These are phyloP conservation scores for Drosophila hydei DNA, from an alignment of 1,140 invertebrate species.

Conservation along the genomic window DNA sequence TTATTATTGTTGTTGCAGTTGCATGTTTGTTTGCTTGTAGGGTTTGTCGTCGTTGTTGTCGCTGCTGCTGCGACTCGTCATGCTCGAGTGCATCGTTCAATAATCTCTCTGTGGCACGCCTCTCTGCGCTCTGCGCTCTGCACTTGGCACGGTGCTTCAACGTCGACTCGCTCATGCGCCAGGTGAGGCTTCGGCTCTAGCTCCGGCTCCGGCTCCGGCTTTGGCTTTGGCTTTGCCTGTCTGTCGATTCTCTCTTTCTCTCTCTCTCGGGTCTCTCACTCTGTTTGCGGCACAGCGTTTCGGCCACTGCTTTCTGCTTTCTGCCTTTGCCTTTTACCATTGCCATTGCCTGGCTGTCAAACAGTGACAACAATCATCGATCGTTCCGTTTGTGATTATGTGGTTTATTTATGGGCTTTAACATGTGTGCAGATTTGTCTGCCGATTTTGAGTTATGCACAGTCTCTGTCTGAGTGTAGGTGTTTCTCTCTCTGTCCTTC, in stretches of 20 bases:
- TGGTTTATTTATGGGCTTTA: conserved; percentile 84
- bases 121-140: conserved; percentile 81
- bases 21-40: conserved; percentile 64
- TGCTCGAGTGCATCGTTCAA: conserved; percentile 82
- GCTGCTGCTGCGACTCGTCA: conserved; percentile 50
- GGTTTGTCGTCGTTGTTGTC: conserved; percentile 24
- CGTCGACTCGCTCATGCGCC: conserved; percentile 56
- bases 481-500: conserved; percentile 5
- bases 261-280: conserved; percentile 6
- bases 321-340: conserved; percentile 37
- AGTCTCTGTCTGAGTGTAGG: conserved; percentile 36
- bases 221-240: conserved; percentile 27
- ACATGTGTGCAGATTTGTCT: conserved; percentile 84
- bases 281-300: conserved; percentile 8
- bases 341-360: conserved; percentile 74
- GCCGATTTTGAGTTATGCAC: conserved; percentile 81
- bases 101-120: conserved; percentile 78
- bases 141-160: conserved; percentile 71
- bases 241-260: conserved; percentile 20
- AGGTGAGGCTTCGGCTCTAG: conserved; percentile 37
- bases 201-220: conserved; percentile 11
- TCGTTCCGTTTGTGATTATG: conserved; percentile 84
- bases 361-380: conserved; percentile 84
- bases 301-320: conserved; percentile 22
- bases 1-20: conserved; percentile 58